Evolutionary conservation across 2,113 vertebrate species (phyloP).

Genomic region (Marmota flaviventris): DNA sequence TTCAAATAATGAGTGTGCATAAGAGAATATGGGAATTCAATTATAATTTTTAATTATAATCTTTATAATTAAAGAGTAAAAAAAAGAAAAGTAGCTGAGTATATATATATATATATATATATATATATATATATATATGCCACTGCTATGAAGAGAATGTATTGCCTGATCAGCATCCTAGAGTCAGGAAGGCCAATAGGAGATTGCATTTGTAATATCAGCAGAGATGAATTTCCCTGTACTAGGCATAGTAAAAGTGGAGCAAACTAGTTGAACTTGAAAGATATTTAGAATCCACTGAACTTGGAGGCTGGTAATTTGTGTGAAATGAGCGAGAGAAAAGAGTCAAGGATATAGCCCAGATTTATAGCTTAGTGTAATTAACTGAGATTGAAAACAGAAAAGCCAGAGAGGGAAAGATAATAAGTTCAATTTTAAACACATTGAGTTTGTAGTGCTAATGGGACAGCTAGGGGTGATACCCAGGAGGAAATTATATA

Average conservation of each 20-base stretch:
- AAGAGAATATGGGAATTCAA: too few species aligned
- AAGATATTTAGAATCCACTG: background rate
- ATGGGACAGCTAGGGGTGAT: background rate
- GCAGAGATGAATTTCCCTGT: background rate
- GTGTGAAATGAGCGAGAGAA: background rate
- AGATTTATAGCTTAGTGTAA: background rate
- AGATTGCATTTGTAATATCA: background rate
- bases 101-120: too few species aligned
- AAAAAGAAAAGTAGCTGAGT: too few species aligned
- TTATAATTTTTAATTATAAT: too few species aligned
- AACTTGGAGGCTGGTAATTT: background rate
- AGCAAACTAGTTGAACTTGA: too few species aligned
- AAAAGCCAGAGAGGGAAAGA: background rate
- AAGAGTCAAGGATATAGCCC: background rate
- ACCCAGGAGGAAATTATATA: background rate
- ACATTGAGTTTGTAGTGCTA: background rate
- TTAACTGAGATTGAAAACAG: background rate
- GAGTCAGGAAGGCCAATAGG: background rate
- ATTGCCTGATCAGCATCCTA: background rate
- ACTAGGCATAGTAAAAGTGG: background rate
- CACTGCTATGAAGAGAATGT: background rate
- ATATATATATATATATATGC: too few species aligned
- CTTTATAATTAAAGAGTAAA: too few species aligned
- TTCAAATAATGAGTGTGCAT: too few species aligned
- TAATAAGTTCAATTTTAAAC: constrained; percentile 26